Evolutionary conservation across 2,888 invertebrate species (phyloP).

Genomic region (Sclerodermus sp.): DNA sequence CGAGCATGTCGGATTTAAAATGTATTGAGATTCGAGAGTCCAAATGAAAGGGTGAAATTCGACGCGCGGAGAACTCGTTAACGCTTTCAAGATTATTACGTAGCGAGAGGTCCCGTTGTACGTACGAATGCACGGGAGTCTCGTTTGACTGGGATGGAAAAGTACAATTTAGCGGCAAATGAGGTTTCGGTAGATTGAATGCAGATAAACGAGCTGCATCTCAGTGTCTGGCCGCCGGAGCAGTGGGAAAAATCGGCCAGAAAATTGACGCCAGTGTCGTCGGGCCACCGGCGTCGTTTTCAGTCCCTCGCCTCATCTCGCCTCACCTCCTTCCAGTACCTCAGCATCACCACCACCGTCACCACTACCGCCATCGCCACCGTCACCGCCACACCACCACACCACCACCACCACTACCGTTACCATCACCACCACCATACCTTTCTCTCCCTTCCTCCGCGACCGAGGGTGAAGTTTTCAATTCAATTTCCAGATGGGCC

Average conservation of each 20-base stretch:
- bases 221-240: constrained; percentile 3
- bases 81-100: too few relatives aligned
- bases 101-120: too few relatives aligned
- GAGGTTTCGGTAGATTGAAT: constrained; percentile 25
- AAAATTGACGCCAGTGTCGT: constrained; percentile 20
- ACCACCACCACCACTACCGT: too few relatives aligned
- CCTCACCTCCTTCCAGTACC: neutral
- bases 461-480: constrained; percentile 34
- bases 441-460: constrained; percentile 1
- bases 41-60: neutral
- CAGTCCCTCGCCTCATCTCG: constrained; percentile 4
- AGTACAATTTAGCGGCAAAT: constrained; percentile 13
- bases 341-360: too few relatives aligned
- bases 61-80: neutral
- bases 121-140: too few relatives aligned
- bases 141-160: neutral
- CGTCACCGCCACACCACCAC: too few relatives aligned
- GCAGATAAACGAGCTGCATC: constrained; percentile 22
- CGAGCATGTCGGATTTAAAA: neutral
- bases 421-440: too few relatives aligned
- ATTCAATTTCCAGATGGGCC: constrained; percentile 44
- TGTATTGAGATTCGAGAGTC: neutral
- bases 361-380: too few relatives aligned
- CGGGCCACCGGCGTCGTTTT: constrained; percentile 10
- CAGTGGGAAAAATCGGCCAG: constrained; percentile 18